phyloP scores from a whole-genome alignment of 2,888 invertebrate genomes.

The Luffia ferchaultella region DNA sequence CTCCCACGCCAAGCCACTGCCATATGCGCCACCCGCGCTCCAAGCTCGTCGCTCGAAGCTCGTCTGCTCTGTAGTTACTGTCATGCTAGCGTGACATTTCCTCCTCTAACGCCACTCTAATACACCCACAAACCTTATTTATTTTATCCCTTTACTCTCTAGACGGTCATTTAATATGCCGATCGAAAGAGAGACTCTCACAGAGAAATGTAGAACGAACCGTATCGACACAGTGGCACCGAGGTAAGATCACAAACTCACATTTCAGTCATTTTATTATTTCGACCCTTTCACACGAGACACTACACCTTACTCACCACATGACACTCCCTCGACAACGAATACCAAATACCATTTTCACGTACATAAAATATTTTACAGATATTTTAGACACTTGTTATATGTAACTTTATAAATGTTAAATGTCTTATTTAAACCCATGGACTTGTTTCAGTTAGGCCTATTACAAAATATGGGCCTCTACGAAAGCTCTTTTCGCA shows the following conservation, averaged over 20 bases:
- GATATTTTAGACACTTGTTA: too few relatives aligned
- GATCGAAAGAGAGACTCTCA: constrained; percentile 65
- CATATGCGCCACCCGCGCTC: constrained; percentile 54
- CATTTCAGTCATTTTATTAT: constrained; percentile 27
- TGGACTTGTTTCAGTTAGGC: too few relatives aligned
- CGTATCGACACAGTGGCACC: constrained; percentile 56
- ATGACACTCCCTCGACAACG: too few relatives aligned
- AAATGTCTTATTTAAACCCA: too few relatives aligned
- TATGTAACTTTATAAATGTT: too few relatives aligned
- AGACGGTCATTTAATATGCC: constrained; percentile 73
- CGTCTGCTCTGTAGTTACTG: constrained; percentile 66
- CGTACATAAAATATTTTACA: too few relatives aligned
- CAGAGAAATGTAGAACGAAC: constrained; percentile 66
- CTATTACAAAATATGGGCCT: too few relatives aligned
- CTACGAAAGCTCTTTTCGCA: too few relatives aligned
- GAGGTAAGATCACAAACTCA: constrained; percentile 57
- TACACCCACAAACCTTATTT: constrained; percentile 65
- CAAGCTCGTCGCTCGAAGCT: constrained; percentile 1
- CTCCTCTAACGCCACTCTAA: constrained; percentile 34
- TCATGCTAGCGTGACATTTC: constrained; percentile 44
- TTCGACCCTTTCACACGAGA: constrained; percentile 13
- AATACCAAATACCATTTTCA: too few relatives aligned
- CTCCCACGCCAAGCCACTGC: constrained; percentile 58
- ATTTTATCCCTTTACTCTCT: constrained; percentile 71
- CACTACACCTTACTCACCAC: too few relatives aligned